A percentile compares a stretch with the other conserved stretches of the same genome.
phyloP scores from a whole-genome alignment of 2,113 vertebrate genomes.

The Beaufortia kweichowensis region DNA sequence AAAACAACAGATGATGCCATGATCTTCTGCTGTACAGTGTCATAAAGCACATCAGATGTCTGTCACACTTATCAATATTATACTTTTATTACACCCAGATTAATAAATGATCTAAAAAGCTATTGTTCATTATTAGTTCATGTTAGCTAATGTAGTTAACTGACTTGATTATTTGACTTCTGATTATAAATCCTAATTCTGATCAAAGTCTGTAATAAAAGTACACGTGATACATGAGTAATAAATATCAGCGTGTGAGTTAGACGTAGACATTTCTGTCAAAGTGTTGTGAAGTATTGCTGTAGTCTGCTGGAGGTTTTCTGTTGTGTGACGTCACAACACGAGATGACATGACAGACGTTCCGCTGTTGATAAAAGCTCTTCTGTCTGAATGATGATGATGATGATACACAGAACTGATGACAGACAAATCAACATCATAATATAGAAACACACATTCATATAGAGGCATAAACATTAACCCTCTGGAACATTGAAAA shows the following conservation, averaged over 20 bases:
- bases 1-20: too few relatives aligned
- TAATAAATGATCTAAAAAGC: too few relatives aligned
- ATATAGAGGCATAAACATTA: too few relatives aligned
- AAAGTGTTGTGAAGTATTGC: conserved; percentile 71
- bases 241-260: conserved; percentile 2
- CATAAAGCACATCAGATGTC: too few relatives aligned
- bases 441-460: not conserved
- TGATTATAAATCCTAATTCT: not conserved
- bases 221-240: not conserved
- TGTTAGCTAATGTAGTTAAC: too few relatives aligned
- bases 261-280: conserved; percentile 78
- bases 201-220: too few relatives aligned
- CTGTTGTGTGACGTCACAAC: conserved; percentile 72
- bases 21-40: too few relatives aligned
- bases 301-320: conserved; percentile 63
- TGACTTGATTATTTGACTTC: too few relatives aligned
- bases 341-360: conserved; percentile 76
- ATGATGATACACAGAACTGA: conserved; percentile 53
- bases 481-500: too few relatives aligned
- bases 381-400: conserved; percentile 72
- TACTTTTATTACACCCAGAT: too few relatives aligned
- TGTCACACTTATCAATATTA: too few relatives aligned
- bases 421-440: conserved; percentile 32
- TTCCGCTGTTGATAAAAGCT: conserved; percentile 76
- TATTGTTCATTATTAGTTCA: too few relatives aligned